A percentile compares a stretch with the other conserved stretches of the same genome.
phyloP scores from a whole-genome alignment of 1,140 invertebrate genomes.

The Cecropterus lyciades region DNA sequence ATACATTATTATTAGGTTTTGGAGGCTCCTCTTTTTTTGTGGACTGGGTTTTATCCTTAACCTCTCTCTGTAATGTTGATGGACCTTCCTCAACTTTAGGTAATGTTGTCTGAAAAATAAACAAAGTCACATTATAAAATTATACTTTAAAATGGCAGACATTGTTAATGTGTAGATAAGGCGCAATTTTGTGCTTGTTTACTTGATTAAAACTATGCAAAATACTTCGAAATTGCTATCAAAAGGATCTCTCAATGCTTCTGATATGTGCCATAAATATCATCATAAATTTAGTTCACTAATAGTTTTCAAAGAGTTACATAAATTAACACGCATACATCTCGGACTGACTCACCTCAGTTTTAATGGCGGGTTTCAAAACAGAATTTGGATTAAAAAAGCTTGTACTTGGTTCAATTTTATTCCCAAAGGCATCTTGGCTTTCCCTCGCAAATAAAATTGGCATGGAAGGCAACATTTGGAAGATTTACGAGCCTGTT shows the following conservation, averaged over 20 bases:
- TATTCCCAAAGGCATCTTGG: conserved; percentile 75
- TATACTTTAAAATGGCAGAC: conserved; percentile 58
- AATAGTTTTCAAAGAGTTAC: conserved; percentile 37
- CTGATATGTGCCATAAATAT: conserved; percentile 12
- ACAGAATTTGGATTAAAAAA: conserved; percentile 60
- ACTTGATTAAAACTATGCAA: conserved; percentile 5
- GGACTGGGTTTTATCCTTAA: conserved; percentile 42
- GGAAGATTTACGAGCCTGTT: conserved; percentile 54
- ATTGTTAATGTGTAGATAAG: conserved; percentile 33
- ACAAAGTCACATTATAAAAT: conserved; percentile 44
- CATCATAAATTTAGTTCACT: conserved; percentile 6
- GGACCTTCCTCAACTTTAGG: conserved; percentile 34
- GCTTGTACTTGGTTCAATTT: conserved; percentile 69
- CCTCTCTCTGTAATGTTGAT: conserved; percentile 44
- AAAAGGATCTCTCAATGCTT: conserved; percentile 7
- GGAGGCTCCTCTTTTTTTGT: conserved; percentile 59
- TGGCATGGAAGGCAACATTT: conserved; percentile 85
- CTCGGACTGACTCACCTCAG: conserved; percentile 58
- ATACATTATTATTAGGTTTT: conserved; percentile 58
- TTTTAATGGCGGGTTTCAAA: conserved; percentile 57
- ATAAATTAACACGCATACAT: conserved; percentile 47
- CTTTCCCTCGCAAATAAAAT: conserved; percentile 76
- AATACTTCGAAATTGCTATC: conserved; percentile 13
- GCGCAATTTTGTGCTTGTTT: conserved; percentile 32
- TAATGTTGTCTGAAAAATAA: conserved; percentile 52